Base-by-base conservation (phyloP, 2,888 invertebrate genomes). In the Clitarchus hookeri region DNA sequence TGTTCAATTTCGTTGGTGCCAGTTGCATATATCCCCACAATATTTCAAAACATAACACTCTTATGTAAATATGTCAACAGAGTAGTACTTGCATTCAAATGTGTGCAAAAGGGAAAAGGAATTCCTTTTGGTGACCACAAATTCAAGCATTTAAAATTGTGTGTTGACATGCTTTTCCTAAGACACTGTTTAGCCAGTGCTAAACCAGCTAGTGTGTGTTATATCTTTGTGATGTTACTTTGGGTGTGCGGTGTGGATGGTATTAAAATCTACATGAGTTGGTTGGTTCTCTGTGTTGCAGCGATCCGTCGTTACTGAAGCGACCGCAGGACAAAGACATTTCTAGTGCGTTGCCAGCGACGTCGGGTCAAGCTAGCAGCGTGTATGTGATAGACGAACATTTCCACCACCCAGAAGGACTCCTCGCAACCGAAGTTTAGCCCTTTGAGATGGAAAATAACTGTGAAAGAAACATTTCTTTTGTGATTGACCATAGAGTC, bases 381-480 rank as follows among this genome's bases (percentile, higher is more conserved):
- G 95, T 95, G 91, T 95, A 95, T 93, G 95, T 95, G 91, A 93
- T 95, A 92, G 95, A 95, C 93, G 95, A 95, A 92, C 95, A 95
- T 91, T 95, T 95, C 92, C 92, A 93, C 91, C 92, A 92, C 90
- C 95, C 95, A 92, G 95, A 89, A 87, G 89, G 89, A 53, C 86
- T 89, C 91, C 95, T 95, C 91, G 95, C 95, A 90, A 96, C 95
- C 91, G 95, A 95, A 93, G 96, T 95, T 93, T 96, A 95, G 94
- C 93, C 86, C 44, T 13, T 54, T 26, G 13, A 23, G 9, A 4
- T 53, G 83, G 53, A 8, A 16, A 36, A 36, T 84, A 9, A 79
- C 79, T 12, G 12, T 11, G 26, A 84, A 65, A 84, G 19, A 26
- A 84, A 26, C 65, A 65, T 65, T 44, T 84, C 36, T 84, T n/a